A percentile compares a stretch with the other conserved stretches of the same genome.
Conservation (phyloP, 2,888 invertebrate genomes). For the Phortica magna region DNA sequence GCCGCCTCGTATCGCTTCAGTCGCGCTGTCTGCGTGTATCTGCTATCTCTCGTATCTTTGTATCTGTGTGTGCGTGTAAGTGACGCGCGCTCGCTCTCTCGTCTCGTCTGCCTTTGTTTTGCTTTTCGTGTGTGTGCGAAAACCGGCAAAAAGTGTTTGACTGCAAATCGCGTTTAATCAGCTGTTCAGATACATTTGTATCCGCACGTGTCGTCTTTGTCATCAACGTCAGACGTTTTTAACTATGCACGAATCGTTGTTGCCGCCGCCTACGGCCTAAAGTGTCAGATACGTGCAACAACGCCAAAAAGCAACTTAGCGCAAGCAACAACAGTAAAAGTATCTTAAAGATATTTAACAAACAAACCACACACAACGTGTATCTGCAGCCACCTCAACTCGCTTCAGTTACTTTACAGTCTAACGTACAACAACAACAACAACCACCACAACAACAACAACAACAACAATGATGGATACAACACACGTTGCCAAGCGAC, state of each 20-base stretch:
- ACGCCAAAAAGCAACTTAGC: too few species aligned
- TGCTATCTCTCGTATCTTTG: constrained; percentile 9
- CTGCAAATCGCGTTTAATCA: constrained; percentile 8
- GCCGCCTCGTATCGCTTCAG: constrained; percentile 44
- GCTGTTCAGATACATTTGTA: constrained; percentile 25
- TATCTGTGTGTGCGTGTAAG: neutral
- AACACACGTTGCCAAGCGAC: constrained; percentile 7
- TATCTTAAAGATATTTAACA: constrained; percentile 20
- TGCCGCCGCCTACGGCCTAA: neutral
- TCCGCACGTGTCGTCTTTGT: constrained; percentile 13
- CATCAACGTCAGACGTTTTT: neutral
- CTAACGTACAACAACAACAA: neutral
- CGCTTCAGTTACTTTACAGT: neutral
- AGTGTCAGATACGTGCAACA: constrained; percentile 18
- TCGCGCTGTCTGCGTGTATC: constrained; percentile 39
- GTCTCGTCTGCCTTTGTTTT: neutral
- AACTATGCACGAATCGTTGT: constrained; percentile 2
- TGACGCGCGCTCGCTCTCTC: neutral
- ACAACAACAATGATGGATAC: constrained; percentile 20
- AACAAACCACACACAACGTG: neutral
- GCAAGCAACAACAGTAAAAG: neutral
- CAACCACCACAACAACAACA: constrained; percentile 27
- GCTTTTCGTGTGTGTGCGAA: neutral
- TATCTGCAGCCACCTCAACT: constrained; percentile 1
- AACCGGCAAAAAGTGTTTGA: neutral